Conservation (phyloP, 2,113 vertebrate genomes). For the Neodon shergylaensis region DNA sequence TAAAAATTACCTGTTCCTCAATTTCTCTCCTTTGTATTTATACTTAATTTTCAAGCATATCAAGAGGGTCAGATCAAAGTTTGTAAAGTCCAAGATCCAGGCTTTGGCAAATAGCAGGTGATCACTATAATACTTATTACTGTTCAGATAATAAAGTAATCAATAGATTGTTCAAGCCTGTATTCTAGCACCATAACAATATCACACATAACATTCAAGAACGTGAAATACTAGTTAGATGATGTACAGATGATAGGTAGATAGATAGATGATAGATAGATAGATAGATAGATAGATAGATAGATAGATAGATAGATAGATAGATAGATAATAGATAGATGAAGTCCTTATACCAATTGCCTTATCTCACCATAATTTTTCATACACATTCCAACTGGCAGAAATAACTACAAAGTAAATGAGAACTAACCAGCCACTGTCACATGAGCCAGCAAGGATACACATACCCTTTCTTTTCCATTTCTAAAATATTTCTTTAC, state of each 20-base stretch:
- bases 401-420: conserved; percentile 39
- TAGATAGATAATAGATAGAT: background rate
- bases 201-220: background rate
- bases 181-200: background rate
- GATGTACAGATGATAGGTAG: background rate
- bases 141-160: background rate
- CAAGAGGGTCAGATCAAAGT: background rate
- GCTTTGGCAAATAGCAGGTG: background rate
- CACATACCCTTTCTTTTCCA: background rate
- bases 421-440: background rate
- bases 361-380: background rate
- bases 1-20: background rate
- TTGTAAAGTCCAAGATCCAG: background rate
- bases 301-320: background rate
- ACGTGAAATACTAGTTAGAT: background rate
- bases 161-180: background rate
- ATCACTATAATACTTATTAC: background rate
- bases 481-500: background rate
- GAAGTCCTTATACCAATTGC: background rate
- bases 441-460: background rate
- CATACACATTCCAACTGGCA: background rate
- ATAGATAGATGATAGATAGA: no score
- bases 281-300: background rate
- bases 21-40: background rate
- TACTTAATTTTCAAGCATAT: background rate